Evolutionary conservation across 2,888 invertebrate species (phyloP).

Genomic region (Coelinius sp.): DNA sequence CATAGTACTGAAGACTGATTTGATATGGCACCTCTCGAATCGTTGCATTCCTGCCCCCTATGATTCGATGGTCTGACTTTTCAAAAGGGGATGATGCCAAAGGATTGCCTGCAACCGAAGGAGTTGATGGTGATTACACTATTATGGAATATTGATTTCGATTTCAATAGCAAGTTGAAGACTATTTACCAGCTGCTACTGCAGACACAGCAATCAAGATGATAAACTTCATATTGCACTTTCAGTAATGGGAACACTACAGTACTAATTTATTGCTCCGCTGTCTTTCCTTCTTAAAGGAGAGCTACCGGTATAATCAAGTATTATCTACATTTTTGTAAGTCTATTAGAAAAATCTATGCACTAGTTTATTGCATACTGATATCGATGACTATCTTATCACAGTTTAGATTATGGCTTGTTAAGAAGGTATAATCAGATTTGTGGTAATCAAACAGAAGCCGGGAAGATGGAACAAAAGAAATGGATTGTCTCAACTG

Average conservation of each 20-base stretch:
- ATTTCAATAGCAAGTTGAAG: background rate
- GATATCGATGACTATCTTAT: background rate
- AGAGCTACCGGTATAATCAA: background rate
- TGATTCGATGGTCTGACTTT: constrained; percentile 61
- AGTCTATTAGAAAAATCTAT: background rate
- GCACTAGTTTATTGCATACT: background rate
- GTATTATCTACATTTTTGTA: background rate
- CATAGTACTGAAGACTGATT: constrained; percentile 67
- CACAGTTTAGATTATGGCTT: too few species aligned
- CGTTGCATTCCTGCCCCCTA: constrained; percentile 72
- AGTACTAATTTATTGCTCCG: background rate
- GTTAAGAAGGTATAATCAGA: too few species aligned
- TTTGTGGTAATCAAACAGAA: too few species aligned
- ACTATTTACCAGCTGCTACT: background rate
- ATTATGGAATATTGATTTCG: background rate
- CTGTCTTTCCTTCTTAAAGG: background rate
- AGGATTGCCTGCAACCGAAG: background rate
- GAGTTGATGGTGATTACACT: background rate
- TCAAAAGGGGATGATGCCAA: background rate
- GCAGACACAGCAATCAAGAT: background rate
- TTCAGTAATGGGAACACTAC: background rate
- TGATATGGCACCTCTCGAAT: constrained; percentile 72
- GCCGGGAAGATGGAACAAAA: too few species aligned
- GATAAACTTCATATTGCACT: background rate
- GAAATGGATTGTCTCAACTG: too few species aligned